Conservation (phyloP, 2,797 vertebrate species). For the Rhodeus uyekii region DNA sequence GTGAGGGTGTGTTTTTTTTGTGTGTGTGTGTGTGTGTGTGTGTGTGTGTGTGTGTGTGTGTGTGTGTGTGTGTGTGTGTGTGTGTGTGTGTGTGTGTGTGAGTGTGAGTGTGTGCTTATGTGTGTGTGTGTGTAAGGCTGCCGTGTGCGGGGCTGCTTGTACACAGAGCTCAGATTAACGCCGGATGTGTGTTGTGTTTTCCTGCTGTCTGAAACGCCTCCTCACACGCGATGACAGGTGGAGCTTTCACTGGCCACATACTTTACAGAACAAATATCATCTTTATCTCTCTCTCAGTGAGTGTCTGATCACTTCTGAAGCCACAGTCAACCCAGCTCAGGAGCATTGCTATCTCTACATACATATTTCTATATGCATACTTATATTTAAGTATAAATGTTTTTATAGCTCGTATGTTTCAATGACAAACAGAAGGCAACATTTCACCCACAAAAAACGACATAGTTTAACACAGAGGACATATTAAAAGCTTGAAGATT, state of each 20-base stretch:
- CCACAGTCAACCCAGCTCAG: not conserved
- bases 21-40: too few species aligned
- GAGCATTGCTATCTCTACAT: not conserved
- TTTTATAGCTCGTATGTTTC: not conserved
- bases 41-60: too few species aligned
- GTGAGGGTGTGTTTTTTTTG: too few species aligned
- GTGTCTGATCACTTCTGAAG: slow-evolving; percentile 34
- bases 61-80: too few species aligned
- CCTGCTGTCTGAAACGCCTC: slow-evolving; percentile 54
- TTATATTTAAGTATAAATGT: too few species aligned
- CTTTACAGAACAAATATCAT: slow-evolving; percentile 57
- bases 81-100: too few species aligned
- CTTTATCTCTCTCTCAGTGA: slow-evolving; percentile 37
- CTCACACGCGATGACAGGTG: slow-evolving; percentile 55
- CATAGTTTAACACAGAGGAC: not conserved
- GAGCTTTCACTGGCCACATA: slow-evolving; percentile 61
- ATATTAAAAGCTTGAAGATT: not conserved
- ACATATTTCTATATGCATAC: not conserved
- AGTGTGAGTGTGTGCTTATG: too few species aligned
- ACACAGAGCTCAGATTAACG: too few species aligned
- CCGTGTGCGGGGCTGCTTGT: too few species aligned
- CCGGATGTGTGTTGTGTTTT: slow-evolving; percentile 14
- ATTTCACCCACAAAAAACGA: too few species aligned
- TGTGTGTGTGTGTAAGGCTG: too few species aligned
- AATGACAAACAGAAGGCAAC: too few species aligned